These are phyloP conservation scores for Isaurus tuberculatus DNA, from an alignment of 92 coral and sea anemone genomes.

Conservation along the genomic window DNA sequence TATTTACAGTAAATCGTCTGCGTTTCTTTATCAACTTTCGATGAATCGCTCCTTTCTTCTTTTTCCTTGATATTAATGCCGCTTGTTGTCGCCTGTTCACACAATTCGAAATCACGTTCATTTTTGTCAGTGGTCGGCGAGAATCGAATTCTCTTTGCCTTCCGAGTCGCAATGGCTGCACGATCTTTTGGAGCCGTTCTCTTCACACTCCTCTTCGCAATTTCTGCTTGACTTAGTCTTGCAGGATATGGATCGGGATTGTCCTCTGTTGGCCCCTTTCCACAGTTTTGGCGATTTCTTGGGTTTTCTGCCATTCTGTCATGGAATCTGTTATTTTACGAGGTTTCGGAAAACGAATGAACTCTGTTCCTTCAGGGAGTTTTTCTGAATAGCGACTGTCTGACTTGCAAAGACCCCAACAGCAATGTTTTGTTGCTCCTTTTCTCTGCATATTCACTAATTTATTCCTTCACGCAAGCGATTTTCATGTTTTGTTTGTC, in stretches of 20 bases:
- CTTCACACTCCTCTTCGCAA: background rate
- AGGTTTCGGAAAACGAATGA: constrained; percentile 35
- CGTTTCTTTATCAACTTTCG: constrained; percentile 24
- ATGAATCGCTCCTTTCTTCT: background rate
- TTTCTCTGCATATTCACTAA: background rate
- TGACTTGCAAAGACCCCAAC: constrained; percentile 43
- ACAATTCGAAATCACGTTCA: constrained; percentile 20
- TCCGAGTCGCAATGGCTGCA: background rate
- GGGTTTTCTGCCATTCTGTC: constrained; percentile 40
- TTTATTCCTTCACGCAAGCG: background rate
- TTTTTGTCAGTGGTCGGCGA: too few species aligned
- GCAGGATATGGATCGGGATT: constrained; percentile 15
- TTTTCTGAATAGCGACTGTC: constrained; percentile 29
- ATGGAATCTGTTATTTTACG: constrained; percentile 21
- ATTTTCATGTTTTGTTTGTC: constrained; percentile 5
- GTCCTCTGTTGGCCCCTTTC: constrained; percentile 23
- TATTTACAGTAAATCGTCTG: constrained; percentile 29
- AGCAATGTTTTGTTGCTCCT: constrained; percentile 25
- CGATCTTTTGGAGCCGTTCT: constrained; percentile 4
- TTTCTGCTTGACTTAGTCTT: background rate
- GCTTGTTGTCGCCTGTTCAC: constrained; percentile 23
- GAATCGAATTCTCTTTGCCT: constrained; percentile 23
- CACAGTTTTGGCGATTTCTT: constrained; percentile 35
- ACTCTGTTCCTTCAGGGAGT: constrained; percentile 6
- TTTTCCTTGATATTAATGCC: background rate